A percentile compares a stretch with the other conserved stretches of the same genome.
Evolutionary conservation across 2,113 vertebrate species (phyloP).

Genomic region (Hemiscyllium ocellatum): DNA sequence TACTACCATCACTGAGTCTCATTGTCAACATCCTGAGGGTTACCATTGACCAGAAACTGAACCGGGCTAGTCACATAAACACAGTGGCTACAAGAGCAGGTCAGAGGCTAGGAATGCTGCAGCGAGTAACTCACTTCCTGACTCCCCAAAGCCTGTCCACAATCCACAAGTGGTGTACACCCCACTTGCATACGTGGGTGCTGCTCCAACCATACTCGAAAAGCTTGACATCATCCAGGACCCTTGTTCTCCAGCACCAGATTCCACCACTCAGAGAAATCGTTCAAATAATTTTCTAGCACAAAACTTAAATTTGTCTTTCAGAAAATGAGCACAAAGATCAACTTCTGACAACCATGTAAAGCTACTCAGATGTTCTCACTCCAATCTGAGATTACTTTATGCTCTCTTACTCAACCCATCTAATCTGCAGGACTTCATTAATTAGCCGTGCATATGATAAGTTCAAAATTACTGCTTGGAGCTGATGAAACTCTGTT

Average conservation of each 20-base stretch:
- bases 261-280: neutral
- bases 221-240: too few relatives aligned
- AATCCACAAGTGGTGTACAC: too few relatives aligned
- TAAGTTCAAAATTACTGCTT: neutral
- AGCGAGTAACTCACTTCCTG: too few relatives aligned
- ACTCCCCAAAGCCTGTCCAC: too few relatives aligned
- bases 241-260: neutral
- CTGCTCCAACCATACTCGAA: too few relatives aligned
- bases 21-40: too few relatives aligned
- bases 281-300: neutral
- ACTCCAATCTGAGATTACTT: neutral
- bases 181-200: too few relatives aligned
- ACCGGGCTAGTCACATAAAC: too few relatives aligned
- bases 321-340: neutral
- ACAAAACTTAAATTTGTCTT: neutral
- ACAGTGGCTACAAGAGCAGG: too few relatives aligned
- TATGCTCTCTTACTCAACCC: neutral
- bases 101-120: too few relatives aligned
- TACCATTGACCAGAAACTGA: too few relatives aligned
- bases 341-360: neutral
- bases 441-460: neutral
- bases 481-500: neutral
- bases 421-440: neutral
- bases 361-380: neutral
- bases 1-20: too few relatives aligned